Conservation (phyloP, 37 sponge, comb jelly and placozoan species). For the Axinella damicornis region DNA sequence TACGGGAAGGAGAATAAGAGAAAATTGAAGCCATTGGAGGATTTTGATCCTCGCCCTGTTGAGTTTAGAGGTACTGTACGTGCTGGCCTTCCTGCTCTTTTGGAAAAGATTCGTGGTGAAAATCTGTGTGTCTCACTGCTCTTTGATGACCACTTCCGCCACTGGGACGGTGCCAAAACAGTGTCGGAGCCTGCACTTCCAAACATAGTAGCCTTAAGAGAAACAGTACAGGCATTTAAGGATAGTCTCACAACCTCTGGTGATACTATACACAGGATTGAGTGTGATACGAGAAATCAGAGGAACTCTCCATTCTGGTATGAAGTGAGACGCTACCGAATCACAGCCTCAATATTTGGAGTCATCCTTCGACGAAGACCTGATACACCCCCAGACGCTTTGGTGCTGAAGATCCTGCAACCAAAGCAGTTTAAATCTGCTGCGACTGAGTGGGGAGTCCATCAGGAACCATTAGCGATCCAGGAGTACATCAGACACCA, state of each 20-base stretch:
- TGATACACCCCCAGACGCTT: slow-evolving; percentile 41
- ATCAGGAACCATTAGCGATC: too few species aligned
- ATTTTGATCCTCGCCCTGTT: slow-evolving; percentile 64
- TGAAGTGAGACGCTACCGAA: slow-evolving; percentile 27
- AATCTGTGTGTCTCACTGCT: slow-evolving; percentile 48
- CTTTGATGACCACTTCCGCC: slow-evolving; percentile 1
- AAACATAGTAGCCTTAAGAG: neutral
- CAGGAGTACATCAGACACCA: too few species aligned
- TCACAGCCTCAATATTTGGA: slow-evolving; percentile 70
- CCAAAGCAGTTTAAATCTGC: too few species aligned
- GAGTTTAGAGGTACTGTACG: slow-evolving; percentile 28
- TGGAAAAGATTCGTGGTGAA: slow-evolving; percentile 41
- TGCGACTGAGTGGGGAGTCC: too few species aligned
- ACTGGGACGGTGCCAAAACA: too few species aligned
- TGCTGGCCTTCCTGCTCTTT: slow-evolving; percentile 17
- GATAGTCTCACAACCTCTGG: slow-evolving; percentile 14
- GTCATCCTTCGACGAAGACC: slow-evolving; percentile 7
- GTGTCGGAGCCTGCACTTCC: neutral
- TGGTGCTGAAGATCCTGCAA: slow-evolving; percentile 40
- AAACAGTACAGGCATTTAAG: slow-evolving; percentile 45
- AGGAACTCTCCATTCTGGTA: slow-evolving; percentile 39
- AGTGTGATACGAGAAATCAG: slow-evolving; percentile 47
- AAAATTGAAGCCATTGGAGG: slow-evolving; percentile 24
- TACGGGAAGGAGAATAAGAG: slow-evolving; percentile 43
- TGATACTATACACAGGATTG: slow-evolving; percentile 14